These are phyloP conservation scores for Gambusia holbrooki DNA, from an alignment of 2,113 vertebrate genomes.

Conservation along the genomic window DNA sequence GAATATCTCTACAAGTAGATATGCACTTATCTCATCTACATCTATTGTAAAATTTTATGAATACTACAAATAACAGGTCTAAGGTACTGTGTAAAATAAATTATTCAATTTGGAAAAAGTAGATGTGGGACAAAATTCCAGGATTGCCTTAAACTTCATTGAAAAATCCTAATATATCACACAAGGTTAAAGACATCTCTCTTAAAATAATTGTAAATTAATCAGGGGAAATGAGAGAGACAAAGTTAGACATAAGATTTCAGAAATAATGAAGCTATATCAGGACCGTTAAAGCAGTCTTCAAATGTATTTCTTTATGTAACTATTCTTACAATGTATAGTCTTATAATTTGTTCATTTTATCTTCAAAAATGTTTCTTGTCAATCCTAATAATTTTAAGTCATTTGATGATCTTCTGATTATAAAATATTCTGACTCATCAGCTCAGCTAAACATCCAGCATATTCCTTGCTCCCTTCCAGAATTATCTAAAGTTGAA, in stretches of 20 bases:
- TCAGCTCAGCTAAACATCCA: background rate
- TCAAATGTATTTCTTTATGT: background rate
- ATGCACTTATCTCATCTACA: too few relatives aligned
- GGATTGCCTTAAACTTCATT: background rate
- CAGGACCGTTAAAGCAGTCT: too few relatives aligned
- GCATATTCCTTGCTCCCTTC: background rate
- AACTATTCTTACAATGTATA: background rate
- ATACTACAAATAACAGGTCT: too few relatives aligned
- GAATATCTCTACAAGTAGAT: background rate
- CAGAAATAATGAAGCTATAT: too few relatives aligned
- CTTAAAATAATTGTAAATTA: too few relatives aligned
- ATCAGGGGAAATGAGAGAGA: too few relatives aligned
- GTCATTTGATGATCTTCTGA: background rate
- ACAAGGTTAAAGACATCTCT: background rate
- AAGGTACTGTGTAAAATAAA: too few relatives aligned
- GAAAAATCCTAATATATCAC: background rate
- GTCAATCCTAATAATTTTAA: background rate
- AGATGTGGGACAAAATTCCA: background rate
- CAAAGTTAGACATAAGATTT: too few relatives aligned
- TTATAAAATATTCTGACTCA: background rate
- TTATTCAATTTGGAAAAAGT: too few relatives aligned
- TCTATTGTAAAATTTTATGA: too few relatives aligned
- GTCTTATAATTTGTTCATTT: background rate
- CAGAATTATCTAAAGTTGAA: background rate
- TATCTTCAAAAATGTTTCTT: background rate